Base-by-base conservation (phyloP, 2,888 invertebrate species). In the Drosophila cognata region DNA sequence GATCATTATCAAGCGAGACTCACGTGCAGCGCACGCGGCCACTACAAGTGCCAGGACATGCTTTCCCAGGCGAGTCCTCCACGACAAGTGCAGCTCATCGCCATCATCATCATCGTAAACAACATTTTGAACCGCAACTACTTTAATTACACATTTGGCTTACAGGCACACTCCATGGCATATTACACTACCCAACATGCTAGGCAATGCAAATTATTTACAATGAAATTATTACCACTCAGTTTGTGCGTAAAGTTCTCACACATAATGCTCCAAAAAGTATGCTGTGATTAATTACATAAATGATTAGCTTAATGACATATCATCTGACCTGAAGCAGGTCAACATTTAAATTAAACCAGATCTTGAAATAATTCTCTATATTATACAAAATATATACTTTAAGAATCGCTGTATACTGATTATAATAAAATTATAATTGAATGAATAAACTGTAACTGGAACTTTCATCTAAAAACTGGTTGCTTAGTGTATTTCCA, bases 21-120 rank as follows among this genome's bases (percentile, higher is more conserved):
- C 91, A 91, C 91, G 92, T 91, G 92, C 82, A 80, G 66, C 77
- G 58, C 92, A 91, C 91, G 91, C 91, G 91, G 79, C 91, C 61
- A 11, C 6, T 70, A 84, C 92, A 91, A 91, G 92, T 91, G 90
- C 79, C 80, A 73, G 71, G 63, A 83, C 66, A 77, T 67, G 53
- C 70, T 74, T 66, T 76, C 71, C 67, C 79, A 69, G 69, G 65
- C 70, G 41, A 66, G 69, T 88, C 63, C 84, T 84, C 61, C 55
- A 74, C 79, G 74, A 90, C 90, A 88, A 88, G 87, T 88, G 87
- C 83, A 75, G 84, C 77, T 57, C 57, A 57, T 56, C 56, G 55
- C 11, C 29, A 29, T 51, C 55, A 56, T 77, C 85, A 84, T 82
- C 89, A 71, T 69, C 70, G 70, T 71, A 79, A 82, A 65, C 63